Conservation (phyloP, 2,113 vertebrate genomes). For the Gallinago paraguaiae region DNA sequence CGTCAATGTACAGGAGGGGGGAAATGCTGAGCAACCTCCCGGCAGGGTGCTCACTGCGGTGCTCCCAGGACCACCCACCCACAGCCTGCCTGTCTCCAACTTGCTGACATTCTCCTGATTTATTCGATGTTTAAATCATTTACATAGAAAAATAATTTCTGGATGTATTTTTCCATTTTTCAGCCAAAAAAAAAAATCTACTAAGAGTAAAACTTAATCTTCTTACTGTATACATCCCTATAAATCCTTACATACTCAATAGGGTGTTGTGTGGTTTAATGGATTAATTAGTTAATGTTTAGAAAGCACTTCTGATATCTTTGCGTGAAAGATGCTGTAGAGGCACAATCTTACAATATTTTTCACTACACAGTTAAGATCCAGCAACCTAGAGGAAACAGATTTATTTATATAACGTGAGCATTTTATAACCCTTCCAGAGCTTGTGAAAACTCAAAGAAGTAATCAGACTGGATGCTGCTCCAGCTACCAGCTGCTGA, state of each 20-base stretch:
- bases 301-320: neutral
- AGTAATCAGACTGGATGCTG: neutral
- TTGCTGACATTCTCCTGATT: neutral
- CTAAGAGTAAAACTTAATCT: constrained; percentile 1
- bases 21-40: neutral
- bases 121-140: neutral
- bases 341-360: neutral
- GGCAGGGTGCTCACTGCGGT: neutral
- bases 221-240: neutral
- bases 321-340: neutral
- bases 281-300: constrained; percentile 38
- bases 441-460: neutral
- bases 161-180: constrained; percentile 2
- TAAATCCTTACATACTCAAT: neutral
- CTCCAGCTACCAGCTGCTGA: neutral
- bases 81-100: neutral
- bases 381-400: neutral
- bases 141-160: neutral
- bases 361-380: neutral
- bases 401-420: neutral
- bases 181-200: neutral
- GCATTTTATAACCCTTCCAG: neutral
- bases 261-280: constrained; percentile 6
- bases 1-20: fast-evolving
- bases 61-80: neutral